phyloP scores from a whole-genome alignment of 2,888 invertebrate species.

The Trissonchulus latispiculum region DNA sequence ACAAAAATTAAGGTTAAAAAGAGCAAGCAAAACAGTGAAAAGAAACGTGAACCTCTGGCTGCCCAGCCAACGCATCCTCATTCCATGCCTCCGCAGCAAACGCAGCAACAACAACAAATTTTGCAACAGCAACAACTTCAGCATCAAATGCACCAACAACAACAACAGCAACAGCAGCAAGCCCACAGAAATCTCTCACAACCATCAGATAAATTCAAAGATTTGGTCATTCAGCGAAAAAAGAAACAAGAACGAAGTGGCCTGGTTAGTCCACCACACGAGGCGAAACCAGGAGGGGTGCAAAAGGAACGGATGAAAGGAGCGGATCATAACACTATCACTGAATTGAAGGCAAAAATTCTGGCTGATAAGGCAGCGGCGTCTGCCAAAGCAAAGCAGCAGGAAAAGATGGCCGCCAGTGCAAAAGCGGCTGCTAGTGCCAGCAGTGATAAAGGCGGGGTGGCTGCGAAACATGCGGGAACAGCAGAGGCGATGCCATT shows the following conservation, averaged over 20 bases:
- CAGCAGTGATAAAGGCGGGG: background rate
- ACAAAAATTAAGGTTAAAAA: background rate
- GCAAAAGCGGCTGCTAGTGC: background rate
- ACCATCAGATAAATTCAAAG: background rate
- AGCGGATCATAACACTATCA: background rate
- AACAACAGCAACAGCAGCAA: background rate
- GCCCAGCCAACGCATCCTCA: background rate
- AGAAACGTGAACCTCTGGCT: background rate
- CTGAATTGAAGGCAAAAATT: background rate
- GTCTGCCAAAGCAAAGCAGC: background rate
- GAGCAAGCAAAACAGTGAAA: background rate
- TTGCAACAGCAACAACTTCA: background rate
- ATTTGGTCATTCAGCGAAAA: background rate
- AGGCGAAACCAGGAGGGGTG: background rate
- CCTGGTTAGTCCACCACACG: background rate
- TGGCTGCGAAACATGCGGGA: background rate
- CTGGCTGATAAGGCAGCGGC: background rate
- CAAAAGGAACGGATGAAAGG: background rate
- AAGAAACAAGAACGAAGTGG: background rate
- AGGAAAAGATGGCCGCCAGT: background rate
- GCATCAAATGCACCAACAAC: background rate
- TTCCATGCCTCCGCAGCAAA: background rate
- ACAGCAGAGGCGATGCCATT: background rate
- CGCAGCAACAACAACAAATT: background rate
- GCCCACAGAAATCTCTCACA: background rate